phyloP scores from a whole-genome alignment of 2,797 vertebrate species.

The Manis javanica region DNA sequence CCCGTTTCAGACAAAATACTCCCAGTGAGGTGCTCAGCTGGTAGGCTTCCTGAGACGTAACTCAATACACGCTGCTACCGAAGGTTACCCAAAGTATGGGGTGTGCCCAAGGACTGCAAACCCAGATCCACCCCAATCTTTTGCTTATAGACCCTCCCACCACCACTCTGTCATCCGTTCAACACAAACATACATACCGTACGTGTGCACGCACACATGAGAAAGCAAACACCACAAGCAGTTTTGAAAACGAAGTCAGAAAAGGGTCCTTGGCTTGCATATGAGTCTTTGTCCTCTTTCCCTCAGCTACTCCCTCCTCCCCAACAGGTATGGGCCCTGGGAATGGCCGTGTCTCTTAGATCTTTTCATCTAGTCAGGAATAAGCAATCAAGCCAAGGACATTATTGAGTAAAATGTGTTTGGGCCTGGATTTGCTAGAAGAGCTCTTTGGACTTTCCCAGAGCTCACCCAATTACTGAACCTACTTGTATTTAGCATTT shows the following conservation, averaged over 20 bases:
- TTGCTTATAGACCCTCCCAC: not conserved
- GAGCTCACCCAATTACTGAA: not conserved
- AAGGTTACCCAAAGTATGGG: not conserved
- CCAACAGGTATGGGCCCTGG: not conserved
- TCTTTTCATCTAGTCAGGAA: not conserved
- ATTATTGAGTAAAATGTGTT: not conserved
- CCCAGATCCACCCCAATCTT: not conserved
- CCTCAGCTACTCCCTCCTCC: not conserved
- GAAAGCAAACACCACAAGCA: not conserved
- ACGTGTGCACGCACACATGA: too few species aligned
- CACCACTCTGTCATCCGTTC: not conserved
- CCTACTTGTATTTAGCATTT: not conserved
- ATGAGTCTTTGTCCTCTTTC: not conserved
- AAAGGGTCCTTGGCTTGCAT: not conserved
- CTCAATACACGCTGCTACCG: not conserved
- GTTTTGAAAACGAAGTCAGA: not conserved
- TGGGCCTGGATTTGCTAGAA: not conserved
- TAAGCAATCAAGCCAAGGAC: not conserved
- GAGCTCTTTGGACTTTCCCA: constrained; percentile 7
- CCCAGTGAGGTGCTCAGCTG: not conserved
- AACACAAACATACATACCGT: not conserved
- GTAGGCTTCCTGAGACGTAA: not conserved
- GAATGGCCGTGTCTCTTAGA: not conserved
- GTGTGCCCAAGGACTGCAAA: not conserved
- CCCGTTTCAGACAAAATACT: constrained; percentile 2